Percentiles rank a stretch among this genome's conserved stretches.
Conservation (phyloP, 2,113 vertebrate species). For the Cathartes aura region DNA sequence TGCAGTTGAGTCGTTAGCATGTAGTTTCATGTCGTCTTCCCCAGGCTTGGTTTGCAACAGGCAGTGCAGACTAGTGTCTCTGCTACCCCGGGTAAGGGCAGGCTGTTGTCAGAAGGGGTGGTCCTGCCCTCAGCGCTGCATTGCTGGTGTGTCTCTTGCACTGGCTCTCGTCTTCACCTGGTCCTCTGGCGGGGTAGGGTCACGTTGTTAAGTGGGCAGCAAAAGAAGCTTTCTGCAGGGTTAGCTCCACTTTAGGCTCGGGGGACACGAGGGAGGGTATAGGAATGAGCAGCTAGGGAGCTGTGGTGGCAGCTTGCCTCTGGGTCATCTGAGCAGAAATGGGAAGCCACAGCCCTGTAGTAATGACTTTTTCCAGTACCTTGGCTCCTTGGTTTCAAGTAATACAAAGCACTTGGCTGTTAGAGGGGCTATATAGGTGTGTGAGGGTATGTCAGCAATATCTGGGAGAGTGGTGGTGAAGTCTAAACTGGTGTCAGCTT, state of each 20-base stretch:
- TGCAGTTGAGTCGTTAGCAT: not conserved
- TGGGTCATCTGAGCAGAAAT: not conserved
- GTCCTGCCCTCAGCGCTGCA: fast-evolving
- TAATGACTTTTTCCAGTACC: not conserved
- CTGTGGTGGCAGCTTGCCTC: not conserved
- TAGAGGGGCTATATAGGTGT: no score
- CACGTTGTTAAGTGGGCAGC: not conserved
- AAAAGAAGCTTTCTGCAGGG: not conserved
- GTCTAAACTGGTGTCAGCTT: not conserved
- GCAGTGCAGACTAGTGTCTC: not conserved
- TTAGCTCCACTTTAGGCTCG: not conserved
- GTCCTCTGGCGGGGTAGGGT: not conserved
- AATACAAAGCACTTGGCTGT: not conserved
- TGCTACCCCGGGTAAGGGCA: not conserved
- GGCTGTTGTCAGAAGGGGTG: not conserved
- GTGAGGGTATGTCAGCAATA: not conserved
- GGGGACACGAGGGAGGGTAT: fast-evolving
- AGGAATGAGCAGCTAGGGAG: not conserved
- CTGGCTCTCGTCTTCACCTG: not conserved
- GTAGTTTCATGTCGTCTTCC: not conserved
- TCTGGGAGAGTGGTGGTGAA: not conserved
- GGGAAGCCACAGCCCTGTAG: not conserved
- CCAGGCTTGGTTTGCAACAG: not conserved
- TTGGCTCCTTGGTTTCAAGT: not conserved
- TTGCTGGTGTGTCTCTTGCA: not conserved